Evolutionary conservation across 1,140 invertebrate species (phyloP).

Genomic region (Phortica variegata): DNA sequence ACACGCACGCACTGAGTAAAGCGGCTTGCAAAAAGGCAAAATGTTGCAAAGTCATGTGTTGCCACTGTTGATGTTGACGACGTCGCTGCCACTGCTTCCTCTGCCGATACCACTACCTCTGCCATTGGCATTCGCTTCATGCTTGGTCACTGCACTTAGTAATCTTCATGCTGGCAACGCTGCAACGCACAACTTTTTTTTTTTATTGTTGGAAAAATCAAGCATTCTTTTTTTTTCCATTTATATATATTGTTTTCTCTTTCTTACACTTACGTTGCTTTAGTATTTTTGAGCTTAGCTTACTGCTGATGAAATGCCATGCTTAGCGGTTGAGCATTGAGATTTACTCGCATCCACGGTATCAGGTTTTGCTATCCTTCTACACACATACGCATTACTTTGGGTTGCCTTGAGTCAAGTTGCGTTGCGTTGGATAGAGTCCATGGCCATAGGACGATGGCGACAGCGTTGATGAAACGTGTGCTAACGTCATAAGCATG

Average conservation of each 20-base stretch:
- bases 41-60: constrained; percentile 45
- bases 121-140: constrained; percentile 21
- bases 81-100: constrained; percentile 34
- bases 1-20: background rate
- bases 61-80: no score
- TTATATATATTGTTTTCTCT: background rate
- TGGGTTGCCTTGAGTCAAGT: no score
- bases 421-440: no score
- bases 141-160: constrained; percentile 50
- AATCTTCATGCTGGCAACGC: constrained; percentile 28
- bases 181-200: constrained; percentile 30
- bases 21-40: constrained; percentile 6
- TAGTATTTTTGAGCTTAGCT: constrained; percentile 7
- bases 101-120: constrained; percentile 14
- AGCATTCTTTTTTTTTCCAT: background rate
- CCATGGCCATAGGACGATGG: constrained; percentile 14
- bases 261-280: background rate
- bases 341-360: constrained; percentile 25
- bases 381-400: no score
- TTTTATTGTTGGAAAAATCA: background rate
- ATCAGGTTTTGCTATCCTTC: constrained; percentile 5
- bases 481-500: background rate
- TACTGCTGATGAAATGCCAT: constrained; percentile 44
- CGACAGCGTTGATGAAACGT: constrained; percentile 4
- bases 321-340: constrained; percentile 44